Evolutionary conservation across 2,113 vertebrate genomes (phyloP).

Genomic region (Andinoacara biseriatus): DNA sequence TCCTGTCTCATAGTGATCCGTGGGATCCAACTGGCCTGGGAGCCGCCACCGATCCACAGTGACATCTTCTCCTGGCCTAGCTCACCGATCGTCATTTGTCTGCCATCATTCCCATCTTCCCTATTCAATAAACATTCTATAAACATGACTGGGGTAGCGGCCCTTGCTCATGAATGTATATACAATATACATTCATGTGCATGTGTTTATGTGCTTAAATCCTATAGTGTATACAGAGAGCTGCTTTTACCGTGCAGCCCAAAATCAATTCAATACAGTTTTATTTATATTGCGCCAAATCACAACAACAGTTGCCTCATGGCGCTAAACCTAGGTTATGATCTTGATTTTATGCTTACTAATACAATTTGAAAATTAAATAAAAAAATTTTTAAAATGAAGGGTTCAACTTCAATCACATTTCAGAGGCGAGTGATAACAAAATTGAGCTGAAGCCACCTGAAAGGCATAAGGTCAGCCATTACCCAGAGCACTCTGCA

Average conservation of each 20-base stretch:
- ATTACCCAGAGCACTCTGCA: slow-evolving; percentile 46
- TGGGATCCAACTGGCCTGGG: background rate
- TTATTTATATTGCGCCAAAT: no score
- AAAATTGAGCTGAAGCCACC: slow-evolving; percentile 36
- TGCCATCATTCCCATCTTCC: background rate
- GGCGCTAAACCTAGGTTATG: no score
- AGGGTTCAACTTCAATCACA: background rate
- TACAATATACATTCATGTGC: background rate
- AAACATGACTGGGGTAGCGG: background rate
- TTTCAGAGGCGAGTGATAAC: background rate
- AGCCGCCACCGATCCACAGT: background rate
- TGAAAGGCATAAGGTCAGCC: slow-evolving; percentile 58
- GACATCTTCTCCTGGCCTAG: background rate
- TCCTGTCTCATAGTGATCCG: background rate
- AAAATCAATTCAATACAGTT: no score
- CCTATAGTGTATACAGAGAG: background rate
- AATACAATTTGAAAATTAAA: background rate
- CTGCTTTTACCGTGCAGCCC: background rate
- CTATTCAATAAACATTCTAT: background rate
- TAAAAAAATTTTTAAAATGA: background rate
- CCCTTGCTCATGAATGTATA: background rate
- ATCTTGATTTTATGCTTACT: background rate
- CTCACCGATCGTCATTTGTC: background rate
- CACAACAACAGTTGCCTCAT: no score
- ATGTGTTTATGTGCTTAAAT: background rate